Evolutionary conservation across 2,888 invertebrate species (phyloP), one percentile per base, ranked within the genome.

Genomic region (Ennomos erosarius): DNA sequence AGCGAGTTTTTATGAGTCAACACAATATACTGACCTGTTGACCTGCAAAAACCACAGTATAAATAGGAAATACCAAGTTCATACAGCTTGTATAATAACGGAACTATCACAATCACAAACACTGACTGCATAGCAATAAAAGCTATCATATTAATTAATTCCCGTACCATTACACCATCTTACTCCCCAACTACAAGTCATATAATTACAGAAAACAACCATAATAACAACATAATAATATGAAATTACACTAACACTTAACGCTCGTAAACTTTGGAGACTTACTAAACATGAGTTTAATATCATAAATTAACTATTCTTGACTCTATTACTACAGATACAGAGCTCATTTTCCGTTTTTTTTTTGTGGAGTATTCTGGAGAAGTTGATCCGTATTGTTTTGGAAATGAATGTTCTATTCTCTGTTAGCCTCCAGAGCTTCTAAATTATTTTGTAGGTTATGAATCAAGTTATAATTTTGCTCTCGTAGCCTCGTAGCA

Each of bases 231-330:
- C 45, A 45, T 34, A 1, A 47, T 45, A 35, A 45, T 47, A 12
- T 6, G 16, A 47, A 47, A 37, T 47, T 37, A 47, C 46, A 45
- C 35, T 45, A 45, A 45, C 35, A 43, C 26, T 43, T 43, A 43
- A 9, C 26, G 43, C 26, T 43, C 43, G n/a, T 43, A 43, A 26
- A 43, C 43, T 43, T 26, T 43, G 26, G 26, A 43, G 40, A 40
- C 3, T 13, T 40, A 26, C 26, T 26, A n/a, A 13, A 40, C 9
- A 8, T 40, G 12, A 40, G 13, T 8, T 40, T 40, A 8, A 8
- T 9, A 13, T 13, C 9, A 11, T 8, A 39, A 2, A 12, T 8
- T 12, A 40, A 13, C 13, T 13, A 13, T 40, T 6, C 12, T 6
- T 40, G 26, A 26, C 26, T 26, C 26, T 40, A 40, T 13, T 8